Base-by-base conservation (phyloP, 1,140 invertebrate genomes). In the Lineus longissimus region DNA sequence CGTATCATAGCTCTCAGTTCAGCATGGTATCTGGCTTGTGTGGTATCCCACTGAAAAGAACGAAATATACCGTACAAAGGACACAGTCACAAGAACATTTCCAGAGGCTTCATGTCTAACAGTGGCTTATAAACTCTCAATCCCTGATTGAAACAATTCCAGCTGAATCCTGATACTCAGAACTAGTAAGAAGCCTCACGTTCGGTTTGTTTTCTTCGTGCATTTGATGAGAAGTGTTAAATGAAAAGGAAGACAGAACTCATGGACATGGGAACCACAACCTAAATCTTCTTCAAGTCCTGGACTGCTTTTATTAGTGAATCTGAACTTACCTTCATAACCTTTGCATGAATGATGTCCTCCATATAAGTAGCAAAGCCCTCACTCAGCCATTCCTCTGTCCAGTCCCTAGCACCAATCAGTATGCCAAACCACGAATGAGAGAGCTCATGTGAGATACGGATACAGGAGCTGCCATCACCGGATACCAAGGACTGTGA, bases 311-410 rank as follows among this genome's bases (percentile, higher is more conserved):
- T n/a, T n/a, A n/a, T n/a, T n/a, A n/a, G n/a, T n/a, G n/a, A n/a
- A n/a, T n/a, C n/a, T n/a, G n/a, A 45, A 11, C 45, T 54, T 61
- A 76, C 70, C 64, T 65, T 30, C 40, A 70, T 65, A 17, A 70
- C 73, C 51, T 62, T 33, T 22, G 66, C 61, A 68, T 76, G 72
- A 41, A 83, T 66, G 30, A 80, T 68, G 62, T 83, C 82, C 70
- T 84, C 83, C 55, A 79, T 59, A 57, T 76, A 84, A 9, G 81
- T 82, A 45, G 82, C 82, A 71, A 84, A 81, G 1, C 83, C 83
- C 69, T 84, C 82, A 45, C 80, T 83, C 7, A 84, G 63, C 83
- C 83, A 84, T 69, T 83, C 83, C 72, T 84, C 83, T n/a, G 77
- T 81, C 82, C 82, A 84, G 69, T 84, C 79, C 29, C 67, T 67